Base-by-base conservation (phyloP, 2,113 vertebrate genomes). In the Atractosteus spatula region DNA sequence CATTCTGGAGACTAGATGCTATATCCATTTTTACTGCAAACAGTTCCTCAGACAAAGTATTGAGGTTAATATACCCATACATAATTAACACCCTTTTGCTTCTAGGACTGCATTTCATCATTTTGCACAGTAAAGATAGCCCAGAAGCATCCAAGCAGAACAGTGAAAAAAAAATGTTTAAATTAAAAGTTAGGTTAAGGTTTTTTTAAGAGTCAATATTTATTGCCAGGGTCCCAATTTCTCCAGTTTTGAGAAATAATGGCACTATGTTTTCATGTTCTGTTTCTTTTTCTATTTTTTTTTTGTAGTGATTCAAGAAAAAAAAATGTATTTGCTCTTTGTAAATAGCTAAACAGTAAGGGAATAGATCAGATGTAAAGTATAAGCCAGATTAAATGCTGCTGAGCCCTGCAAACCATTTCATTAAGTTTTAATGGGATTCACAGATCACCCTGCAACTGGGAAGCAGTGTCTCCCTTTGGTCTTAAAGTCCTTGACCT, bases 1-100 rank as follows among this genome's bases (percentile, higher is more conserved):
- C 63, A 76, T 79, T 75, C 77, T 71, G 82, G 79, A 69, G 8
- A 79, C 1, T 3, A 7, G 44, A 41, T 63, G 72, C 76, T 67
- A 66, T 77, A 76, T 80, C 62, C n/a, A 6, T 43, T 78, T 76
- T 73, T 78, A 73, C 70, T 84, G 57, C 78, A 75, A 81, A 78
- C 74, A 64, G 70, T 71, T 69, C 55, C 80, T 86, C 78, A 68
- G 80, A 78, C 75, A 77, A 80, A 83, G 75, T 43, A 85, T 78
- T 81, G 82, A 89, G 82, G 85, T 88, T 88, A 92, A 90, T 81
- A 77, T 81, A 70, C 77, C 73, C 55, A 73, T 91, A 79, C 91
- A 91, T 92, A 89, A 89, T 89, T 89, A 78, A 88, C 73, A 73
- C 76, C 47, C 64, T 54, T 71, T 74, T 76, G 71, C 73, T 51